Conservation (phyloP, 2,797 vertebrate genomes). For the Anguilla pacifica region DNA sequence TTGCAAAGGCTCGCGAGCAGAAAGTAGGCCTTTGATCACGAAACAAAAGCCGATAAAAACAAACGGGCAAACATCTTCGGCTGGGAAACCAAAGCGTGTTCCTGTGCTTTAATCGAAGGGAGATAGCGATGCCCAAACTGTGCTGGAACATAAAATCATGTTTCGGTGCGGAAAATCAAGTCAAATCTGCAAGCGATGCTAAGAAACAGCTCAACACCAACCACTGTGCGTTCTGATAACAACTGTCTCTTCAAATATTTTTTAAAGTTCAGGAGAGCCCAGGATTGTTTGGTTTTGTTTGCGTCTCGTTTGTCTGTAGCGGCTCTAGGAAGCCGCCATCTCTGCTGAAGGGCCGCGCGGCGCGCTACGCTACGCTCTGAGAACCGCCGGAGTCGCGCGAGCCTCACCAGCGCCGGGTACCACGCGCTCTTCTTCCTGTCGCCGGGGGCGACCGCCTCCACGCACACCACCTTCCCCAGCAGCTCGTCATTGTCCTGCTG, state of each 20-base stretch:
- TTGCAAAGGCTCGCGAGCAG: neutral
- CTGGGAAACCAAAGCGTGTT: neutral
- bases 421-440: conserved; percentile 77
- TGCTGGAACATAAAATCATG: neutral
- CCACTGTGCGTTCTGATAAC: neutral
- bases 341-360: neutral
- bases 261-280: neutral
- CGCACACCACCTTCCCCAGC: conserved; percentile 78
- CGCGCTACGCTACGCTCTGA: neutral
- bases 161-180: neutral
- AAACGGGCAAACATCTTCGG: neutral
- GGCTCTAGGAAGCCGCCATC: neutral
- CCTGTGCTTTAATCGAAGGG: neutral
- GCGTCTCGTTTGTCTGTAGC: neutral
- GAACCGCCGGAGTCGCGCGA: neutral
- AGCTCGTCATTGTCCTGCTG: conserved; percentile 75
- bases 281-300: neutral
- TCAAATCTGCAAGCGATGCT: neutral
- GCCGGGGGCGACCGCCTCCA: conserved; percentile 65
- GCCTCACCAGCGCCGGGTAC: conserved; percentile 80
- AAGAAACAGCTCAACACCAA: neutral
- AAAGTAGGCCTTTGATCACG: neutral
- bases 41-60: neutral
- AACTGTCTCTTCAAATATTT: neutral
- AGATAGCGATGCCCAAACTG: neutral